Percentiles rank a stretch among this genome's conserved stretches.
phyloP scores from a whole-genome alignment of 2,888 invertebrate genomes.

The Bombylius discolor region DNA sequence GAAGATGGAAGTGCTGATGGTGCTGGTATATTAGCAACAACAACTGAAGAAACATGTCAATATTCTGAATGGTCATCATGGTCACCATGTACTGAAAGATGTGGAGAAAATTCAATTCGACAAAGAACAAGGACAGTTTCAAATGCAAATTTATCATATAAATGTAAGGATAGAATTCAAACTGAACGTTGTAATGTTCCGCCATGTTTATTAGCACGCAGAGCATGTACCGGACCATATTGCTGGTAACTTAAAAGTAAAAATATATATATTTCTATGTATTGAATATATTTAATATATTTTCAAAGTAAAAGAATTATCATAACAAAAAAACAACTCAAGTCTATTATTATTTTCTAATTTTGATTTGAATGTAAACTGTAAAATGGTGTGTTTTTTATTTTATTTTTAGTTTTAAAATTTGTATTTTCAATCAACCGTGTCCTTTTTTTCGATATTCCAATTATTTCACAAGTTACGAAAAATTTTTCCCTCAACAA shows the following conservation, averaged over 20 bases:
- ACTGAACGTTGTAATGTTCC: constrained; percentile 30
- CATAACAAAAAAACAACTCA: too few species aligned
- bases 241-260: constrained; percentile 1
- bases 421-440: too few species aligned
- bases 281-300: too few species aligned
- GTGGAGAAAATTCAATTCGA: constrained; percentile 44
- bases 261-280: too few species aligned
- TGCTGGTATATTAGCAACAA: constrained; percentile 11
- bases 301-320: too few species aligned
- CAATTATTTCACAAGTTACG: too few species aligned
- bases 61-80: constrained; percentile 56
- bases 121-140: constrained; percentile 40
- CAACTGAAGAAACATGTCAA: constrained; percentile 38
- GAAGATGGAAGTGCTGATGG: neutral
- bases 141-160: constrained; percentile 28
- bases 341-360: too few species aligned
- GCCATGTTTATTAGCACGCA: constrained; percentile 25
- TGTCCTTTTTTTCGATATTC: too few species aligned
- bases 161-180: constrained; percentile 32
- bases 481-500: too few species aligned
- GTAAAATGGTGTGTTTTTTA: too few species aligned
- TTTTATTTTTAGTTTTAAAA: too few species aligned
- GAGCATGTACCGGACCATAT: constrained; percentile 15
- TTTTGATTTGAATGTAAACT: too few species aligned
- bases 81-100: constrained; percentile 53